Base-by-base conservation (phyloP, 2,888 invertebrate species). In the Rhingia campestris region DNA sequence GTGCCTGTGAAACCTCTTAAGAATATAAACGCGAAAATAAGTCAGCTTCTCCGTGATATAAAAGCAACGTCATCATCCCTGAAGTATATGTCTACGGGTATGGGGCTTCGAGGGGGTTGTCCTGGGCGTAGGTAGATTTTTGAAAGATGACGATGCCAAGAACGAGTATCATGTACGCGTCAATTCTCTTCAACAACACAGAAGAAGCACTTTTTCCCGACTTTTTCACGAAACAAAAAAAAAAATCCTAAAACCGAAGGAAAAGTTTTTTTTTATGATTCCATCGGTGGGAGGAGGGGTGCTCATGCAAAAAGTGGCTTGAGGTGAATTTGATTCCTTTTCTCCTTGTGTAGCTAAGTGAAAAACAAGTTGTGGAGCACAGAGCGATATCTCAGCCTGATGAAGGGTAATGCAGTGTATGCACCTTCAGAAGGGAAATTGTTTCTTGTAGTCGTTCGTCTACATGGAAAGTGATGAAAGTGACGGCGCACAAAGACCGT, bases 1-100 rank as follows among this genome's bases (percentile, higher is more conserved):
- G 49, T 67, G 70, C 54, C 67, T 39, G 73, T 69, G 73, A 79
- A 74, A 79, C 73, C 82, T 82, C 79, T 82, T 74, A 79, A 54
- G 69, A 82, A 79, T 12, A 74, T 82, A 79, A n/a, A 63, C 82
- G 82, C 79, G 82, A 82, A 82, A 79, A 82, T 69, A 82, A 82
- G 67, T 79, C 79, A 82, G 82, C 73, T 82, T 73, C 12, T 63
- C 33, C 49, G 53, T 74, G 77, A 73, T 79, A 30, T 22, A 74
- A 69, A 73, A 77, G 79, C 82, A 82, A 49, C 79, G 82, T 82
- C 82, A 82, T 82, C 82, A 74, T 79, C 73, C 76, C 81, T 77
- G 64, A 59, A 9, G 63, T 59, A 49, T 47, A 39, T 37, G 14
- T 43, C 4, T 22, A 35, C 7, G 12, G 4, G 56, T 7, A 12